Evolutionary conservation across 2,888 invertebrate genomes (phyloP).

Genomic region (Nipponacmea schrenckii): DNA sequence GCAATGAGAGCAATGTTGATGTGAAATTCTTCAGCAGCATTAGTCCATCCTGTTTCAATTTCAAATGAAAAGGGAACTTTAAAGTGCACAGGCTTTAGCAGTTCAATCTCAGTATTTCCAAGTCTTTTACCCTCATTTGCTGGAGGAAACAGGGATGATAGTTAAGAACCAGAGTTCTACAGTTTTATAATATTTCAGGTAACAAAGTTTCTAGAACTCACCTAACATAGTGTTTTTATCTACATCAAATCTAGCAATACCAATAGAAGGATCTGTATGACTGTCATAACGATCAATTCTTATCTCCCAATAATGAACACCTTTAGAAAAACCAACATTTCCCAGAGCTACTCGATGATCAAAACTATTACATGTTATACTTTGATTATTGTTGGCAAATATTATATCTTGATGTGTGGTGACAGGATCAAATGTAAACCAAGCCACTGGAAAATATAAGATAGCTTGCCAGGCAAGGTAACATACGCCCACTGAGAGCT

Average conservation of each 20-base stretch:
- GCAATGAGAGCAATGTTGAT: too few species aligned
- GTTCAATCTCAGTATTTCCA: too few species aligned
- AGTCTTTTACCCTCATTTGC: too few species aligned
- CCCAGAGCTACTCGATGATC: conserved; percentile 93
- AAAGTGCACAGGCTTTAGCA: too few species aligned
- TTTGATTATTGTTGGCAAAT: conserved; percentile 85
- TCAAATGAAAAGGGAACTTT: too few species aligned
- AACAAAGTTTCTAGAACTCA: conserved; percentile 68
- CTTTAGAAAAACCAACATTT: conserved; percentile 92
- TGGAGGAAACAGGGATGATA: too few species aligned
- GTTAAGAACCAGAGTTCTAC: too few species aligned
- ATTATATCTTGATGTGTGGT: conserved; percentile 85
- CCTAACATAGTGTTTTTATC: conserved; percentile 94
- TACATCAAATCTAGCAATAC: conserved; percentile 91
- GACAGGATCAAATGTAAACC: conserved; percentile 92
- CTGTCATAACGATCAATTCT: conserved; percentile 92
- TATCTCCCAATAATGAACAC: conserved; percentile 96
- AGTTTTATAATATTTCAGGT: too few species aligned
- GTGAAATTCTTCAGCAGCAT: too few species aligned
- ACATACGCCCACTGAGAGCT: too few species aligned
- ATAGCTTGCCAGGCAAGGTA: too few species aligned
- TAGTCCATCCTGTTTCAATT: too few species aligned
- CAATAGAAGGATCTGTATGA: conserved; percentile 97
- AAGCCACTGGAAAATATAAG: conserved; percentile 69
- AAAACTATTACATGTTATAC: conserved; percentile 90